Evolutionary conservation across 2,888 invertebrate species (phyloP).

Genomic region (Thera obeliscata): DNA sequence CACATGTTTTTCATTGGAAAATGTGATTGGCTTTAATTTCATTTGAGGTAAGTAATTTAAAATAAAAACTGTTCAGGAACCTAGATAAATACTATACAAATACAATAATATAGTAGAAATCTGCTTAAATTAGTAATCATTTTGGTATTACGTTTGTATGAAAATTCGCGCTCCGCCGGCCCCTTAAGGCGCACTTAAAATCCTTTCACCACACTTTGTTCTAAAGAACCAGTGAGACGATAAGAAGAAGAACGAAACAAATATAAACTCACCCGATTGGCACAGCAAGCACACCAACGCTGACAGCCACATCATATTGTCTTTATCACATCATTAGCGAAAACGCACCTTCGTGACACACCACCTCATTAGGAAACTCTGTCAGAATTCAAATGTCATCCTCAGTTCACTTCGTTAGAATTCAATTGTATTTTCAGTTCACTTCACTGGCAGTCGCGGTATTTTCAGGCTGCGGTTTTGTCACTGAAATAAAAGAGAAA

Average conservation of each 20-base stretch:
- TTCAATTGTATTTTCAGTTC: slow-evolving; percentile 26
- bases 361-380: slow-evolving; percentile 42
- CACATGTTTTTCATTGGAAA: too few relatives aligned
- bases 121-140: too few relatives aligned
- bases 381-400: slow-evolving; percentile 36
- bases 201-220: too few relatives aligned
- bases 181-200: too few relatives aligned
- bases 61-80: too few relatives aligned
- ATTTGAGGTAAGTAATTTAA: too few relatives aligned
- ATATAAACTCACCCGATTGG: slow-evolving; percentile 68
- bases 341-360: slow-evolving; percentile 50
- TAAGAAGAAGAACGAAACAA: background rate
- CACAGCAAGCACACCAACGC: slow-evolving; percentile 70
- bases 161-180: too few relatives aligned
- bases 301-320: slow-evolving; percentile 71
- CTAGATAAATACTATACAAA: too few relatives aligned
- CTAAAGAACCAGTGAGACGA: too few relatives aligned
- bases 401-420: slow-evolving; percentile 31
- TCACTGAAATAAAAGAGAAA: slow-evolving; percentile 27
- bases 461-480: slow-evolving; percentile 21
- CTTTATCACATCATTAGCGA: slow-evolving; percentile 74
- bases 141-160: too few relatives aligned
- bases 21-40: too few relatives aligned
- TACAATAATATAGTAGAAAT: too few relatives aligned
- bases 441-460: slow-evolving; percentile 18